Evolutionary conservation across 2,797 vertebrate genomes (phyloP), one percentile per base, ranked within the genome.

Genomic region (Chiloscyllium punctatum): DNA sequence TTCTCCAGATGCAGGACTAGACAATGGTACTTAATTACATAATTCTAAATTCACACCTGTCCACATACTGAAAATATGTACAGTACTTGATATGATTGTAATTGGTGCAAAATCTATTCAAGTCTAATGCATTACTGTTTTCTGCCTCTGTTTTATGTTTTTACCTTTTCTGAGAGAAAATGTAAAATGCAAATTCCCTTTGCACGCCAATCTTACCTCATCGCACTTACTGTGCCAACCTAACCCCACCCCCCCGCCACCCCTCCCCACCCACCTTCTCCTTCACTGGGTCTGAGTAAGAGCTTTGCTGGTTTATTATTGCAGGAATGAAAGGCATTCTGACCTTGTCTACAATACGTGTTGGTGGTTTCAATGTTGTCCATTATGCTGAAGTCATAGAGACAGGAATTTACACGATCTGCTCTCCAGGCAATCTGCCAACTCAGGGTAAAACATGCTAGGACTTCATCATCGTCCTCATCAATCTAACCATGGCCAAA

Each of bases 131-230:
- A 53, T 53, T 42, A 21, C 42, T 21, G 13, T 18, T 53, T 95
- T 95, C 51, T 33, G 42, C 69, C 23, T 90, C 90, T 92, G 84
- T 96, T 96, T 97, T 96, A 96, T 96, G 97, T 97, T 97, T 97
- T 97, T 97, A 97, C 97, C 96, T 97, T 98, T 98, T 96, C 97
- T 96, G 97, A 95, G 97, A 98, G 97, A 97, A 97, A 97, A 97
- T 96, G 96, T 97, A 97, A 98, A 98, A 98, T 97, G 97, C 97
- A 98, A 98, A 98, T 98, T 98, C 97, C 98, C 98, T 98, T 98
- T 98, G 98, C 97, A 98, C 97, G n/a, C 48, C 69, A 48, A 27
- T 37, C 21, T 77, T 9, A 9, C 72, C 30, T 30, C 30, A 62
- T 62, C 57, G 1, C 57, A 62, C 57, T 33, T 33, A 33, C 72